Percentiles rank a stretch among this genome's conserved stretches.
Evolutionary conservation across 2,888 invertebrate genomes (phyloP).

Genomic region (Trichogramma dendrolimi): DNA sequence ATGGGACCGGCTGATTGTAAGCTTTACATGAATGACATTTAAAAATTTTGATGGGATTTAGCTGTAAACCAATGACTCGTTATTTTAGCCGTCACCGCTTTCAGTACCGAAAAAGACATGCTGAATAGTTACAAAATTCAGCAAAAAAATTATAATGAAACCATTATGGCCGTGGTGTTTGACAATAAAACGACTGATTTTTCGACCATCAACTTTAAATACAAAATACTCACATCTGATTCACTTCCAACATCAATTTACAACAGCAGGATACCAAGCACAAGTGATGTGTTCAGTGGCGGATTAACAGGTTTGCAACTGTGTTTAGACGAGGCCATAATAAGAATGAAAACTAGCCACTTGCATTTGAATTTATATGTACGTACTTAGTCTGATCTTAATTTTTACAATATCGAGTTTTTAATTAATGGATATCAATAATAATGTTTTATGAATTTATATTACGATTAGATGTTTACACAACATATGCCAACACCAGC

Average conservation of each 20-base stretch:
- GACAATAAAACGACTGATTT: constrained; percentile 14
- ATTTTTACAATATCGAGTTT: too few species aligned
- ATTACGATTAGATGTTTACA: constrained; percentile 31
- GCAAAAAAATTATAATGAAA: constrained; percentile 9
- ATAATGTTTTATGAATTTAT: not conserved
- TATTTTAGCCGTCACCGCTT: not conserved
- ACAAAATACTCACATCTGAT: constrained; percentile 36
- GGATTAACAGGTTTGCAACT: constrained; percentile 11
- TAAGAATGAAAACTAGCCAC: constrained; percentile 7
- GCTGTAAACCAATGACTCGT: too few species aligned
- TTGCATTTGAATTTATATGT: constrained; percentile 11
- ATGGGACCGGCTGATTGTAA: too few species aligned
- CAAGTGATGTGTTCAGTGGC: not conserved
- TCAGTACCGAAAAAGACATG: constrained; percentile 34
- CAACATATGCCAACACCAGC: constrained; percentile 43
- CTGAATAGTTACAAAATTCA: constrained; percentile 20
- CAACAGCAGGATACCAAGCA: too few species aligned
- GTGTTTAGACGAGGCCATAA: constrained; percentile 14
- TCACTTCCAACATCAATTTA: not conserved
- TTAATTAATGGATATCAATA: not conserved
- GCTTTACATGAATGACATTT: too few species aligned
- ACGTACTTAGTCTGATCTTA: not conserved
- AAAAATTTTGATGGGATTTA: too few species aligned
- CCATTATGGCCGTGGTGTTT: constrained; percentile 37
- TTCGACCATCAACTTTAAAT: constrained; percentile 31